Evolutionary conservation across 2,888 invertebrate genomes (phyloP).

Genomic region (Sipunculus nudus): DNA sequence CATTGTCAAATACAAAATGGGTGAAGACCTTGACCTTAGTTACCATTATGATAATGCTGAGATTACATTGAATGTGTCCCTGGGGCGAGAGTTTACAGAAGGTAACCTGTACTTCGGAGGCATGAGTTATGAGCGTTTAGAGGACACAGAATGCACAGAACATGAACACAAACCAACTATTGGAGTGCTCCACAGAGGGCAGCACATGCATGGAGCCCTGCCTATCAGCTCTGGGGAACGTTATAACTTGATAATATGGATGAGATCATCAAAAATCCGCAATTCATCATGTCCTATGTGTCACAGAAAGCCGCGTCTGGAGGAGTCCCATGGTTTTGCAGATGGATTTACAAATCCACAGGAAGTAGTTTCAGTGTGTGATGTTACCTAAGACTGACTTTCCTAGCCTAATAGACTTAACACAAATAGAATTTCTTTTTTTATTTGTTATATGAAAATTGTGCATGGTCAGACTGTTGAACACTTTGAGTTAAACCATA

Average conservation of each 20-base stretch:
- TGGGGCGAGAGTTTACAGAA: conserved; percentile 62
- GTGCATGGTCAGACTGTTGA: no score
- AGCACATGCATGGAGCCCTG: conserved; percentile 66
- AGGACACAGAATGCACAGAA: conserved; percentile 26
- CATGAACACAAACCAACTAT: conserved; percentile 49
- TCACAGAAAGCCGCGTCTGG: conserved; percentile 55
- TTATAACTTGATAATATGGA: conserved; percentile 67
- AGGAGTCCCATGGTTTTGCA: conserved; percentile 51
- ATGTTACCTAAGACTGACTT: no score
- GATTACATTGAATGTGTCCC: conserved; percentile 66
- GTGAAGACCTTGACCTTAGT: conserved; percentile 62
- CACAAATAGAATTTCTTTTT: no score
- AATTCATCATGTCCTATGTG: conserved; percentile 68
- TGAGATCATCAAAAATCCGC: conserved; percentile 65
- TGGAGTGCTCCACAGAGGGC: conserved; percentile 66
- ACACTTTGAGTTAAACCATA: no score
- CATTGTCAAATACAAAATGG: conserved; percentile 63
- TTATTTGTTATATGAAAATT: no score
- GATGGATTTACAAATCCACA: conserved; percentile 61
- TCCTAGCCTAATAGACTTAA: no score
- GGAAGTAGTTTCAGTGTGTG: no score
- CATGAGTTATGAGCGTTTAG: conserved; percentile 48
- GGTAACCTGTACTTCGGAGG: conserved; percentile 65
- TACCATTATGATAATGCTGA: conserved; percentile 69
- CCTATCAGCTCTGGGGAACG: conserved; percentile 63